A percentile compares a stretch with the other conserved stretches of the same genome.
phyloP scores from a whole-genome alignment of 2,888 invertebrate species.

The Perithous albicinctus region DNA sequence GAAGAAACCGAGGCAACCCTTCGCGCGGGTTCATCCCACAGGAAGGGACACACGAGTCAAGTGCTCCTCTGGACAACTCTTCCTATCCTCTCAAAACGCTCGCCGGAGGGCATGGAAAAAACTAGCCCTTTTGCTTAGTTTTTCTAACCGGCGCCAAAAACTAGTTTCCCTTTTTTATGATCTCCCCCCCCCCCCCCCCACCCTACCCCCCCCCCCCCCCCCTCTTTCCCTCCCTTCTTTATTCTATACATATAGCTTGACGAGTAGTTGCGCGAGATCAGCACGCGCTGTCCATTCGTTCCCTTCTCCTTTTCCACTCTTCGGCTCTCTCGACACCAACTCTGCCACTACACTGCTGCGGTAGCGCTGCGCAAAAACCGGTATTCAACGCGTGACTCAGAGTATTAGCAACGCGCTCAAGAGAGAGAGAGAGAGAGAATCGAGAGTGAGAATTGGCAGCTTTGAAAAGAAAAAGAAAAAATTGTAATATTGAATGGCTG shows the following conservation, averaged over 20 bases:
- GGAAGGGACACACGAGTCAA: conserved; percentile 2
- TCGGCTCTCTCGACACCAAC: not conserved
- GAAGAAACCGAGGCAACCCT: not conserved
- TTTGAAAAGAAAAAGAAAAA: conserved; percentile 10
- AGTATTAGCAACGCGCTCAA: conserved; percentile 36
- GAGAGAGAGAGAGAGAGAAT: conserved; percentile 34
- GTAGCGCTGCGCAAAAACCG: conserved; percentile 50
- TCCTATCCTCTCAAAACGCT: not conserved
- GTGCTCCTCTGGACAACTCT: conserved; percentile 20
- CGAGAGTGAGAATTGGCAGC: conserved; percentile 46
- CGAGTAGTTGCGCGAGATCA: conserved; percentile 57
- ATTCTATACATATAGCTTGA: too few species aligned
- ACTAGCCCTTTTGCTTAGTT: conserved; percentile 34
- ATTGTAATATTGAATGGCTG: too few species aligned
- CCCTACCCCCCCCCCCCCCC: conserved; percentile 22
- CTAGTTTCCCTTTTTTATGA: conserved; percentile 55
- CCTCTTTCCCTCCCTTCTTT: conserved; percentile 2
- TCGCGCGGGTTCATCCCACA: not conserved
- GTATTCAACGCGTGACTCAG: conserved; percentile 62
- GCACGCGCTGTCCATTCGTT: conserved; percentile 56
- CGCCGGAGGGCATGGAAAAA: conserved; percentile 18
- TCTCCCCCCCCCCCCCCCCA: not conserved
- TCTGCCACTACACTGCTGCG: not conserved
- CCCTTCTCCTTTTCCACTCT: conserved; percentile 22
- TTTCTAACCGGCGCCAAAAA: conserved; percentile 68